phyloP scores from a whole-genome alignment of 2,113 vertebrate species.

The Oncorhynchus tshawytscha region DNA sequence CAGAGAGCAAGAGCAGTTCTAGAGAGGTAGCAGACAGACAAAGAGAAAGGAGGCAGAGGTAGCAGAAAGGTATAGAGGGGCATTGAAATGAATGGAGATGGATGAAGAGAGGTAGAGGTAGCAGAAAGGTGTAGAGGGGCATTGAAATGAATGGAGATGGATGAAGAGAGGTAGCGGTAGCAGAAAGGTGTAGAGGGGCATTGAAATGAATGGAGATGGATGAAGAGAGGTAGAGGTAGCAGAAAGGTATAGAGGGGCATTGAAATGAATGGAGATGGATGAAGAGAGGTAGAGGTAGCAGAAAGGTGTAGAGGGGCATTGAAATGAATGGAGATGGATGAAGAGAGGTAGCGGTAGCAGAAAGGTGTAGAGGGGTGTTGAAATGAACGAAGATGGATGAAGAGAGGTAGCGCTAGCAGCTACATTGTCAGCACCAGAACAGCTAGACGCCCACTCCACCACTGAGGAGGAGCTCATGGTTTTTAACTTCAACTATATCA shows the following conservation, averaged over 20 bases:
- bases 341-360: constrained; percentile 49
- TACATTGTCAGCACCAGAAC: constrained; percentile 65
- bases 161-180: too few species aligned
- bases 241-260: too few species aligned
- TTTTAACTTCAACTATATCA: constrained; percentile 18
- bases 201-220: too few species aligned
- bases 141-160: too few species aligned
- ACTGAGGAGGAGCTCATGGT: constrained; percentile 42
- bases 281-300: too few species aligned
- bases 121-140: neutral
- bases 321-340: too few species aligned
- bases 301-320: too few species aligned
- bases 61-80: constrained; percentile 43
- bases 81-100: neutral
- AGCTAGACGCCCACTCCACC: constrained; percentile 47
- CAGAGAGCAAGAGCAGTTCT: constrained; percentile 5
- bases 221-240: too few species aligned
- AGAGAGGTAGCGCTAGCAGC: constrained; percentile 34
- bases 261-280: too few species aligned
- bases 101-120: constrained; percentile 17
- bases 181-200: too few species aligned
- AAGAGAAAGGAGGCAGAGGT: constrained; percentile 49
- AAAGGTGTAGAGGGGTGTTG: constrained; percentile 14
- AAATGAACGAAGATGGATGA: neutral
- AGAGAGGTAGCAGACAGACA: neutral